Conservation (phyloP, 1,140 invertebrate species). For the Drosophila nigrodunni region DNA sequence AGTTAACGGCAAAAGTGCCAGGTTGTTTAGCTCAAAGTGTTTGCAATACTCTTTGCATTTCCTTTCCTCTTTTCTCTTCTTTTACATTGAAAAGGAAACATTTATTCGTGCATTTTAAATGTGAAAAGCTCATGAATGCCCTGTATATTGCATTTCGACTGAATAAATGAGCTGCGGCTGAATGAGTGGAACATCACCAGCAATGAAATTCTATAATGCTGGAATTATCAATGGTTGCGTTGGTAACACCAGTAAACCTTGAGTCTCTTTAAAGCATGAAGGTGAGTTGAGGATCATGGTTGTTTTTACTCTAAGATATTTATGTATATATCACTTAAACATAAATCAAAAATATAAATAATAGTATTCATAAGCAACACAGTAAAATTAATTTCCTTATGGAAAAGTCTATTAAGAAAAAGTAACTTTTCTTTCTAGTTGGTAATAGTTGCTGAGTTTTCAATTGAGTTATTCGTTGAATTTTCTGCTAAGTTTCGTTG, state of each 20-base stretch:
- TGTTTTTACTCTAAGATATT: too few species aligned
- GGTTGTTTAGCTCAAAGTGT: slow-evolving; percentile 56
- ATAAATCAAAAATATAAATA: background rate
- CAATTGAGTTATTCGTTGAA: background rate
- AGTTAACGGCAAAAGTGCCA: slow-evolving; percentile 44
- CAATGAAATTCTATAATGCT: slow-evolving; percentile 24
- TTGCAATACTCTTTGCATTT: background rate
- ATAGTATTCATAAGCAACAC: background rate
- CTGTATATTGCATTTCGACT: slow-evolving; percentile 1
- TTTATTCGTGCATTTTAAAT: slow-evolving; percentile 19
- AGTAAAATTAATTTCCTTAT: slow-evolving; percentile 10
- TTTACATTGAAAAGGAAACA: background rate
- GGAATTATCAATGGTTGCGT: slow-evolving; percentile 10
- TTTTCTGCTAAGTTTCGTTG: slow-evolving; percentile 4
- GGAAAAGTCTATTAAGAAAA: slow-evolving; percentile 1
- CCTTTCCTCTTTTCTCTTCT: background rate
- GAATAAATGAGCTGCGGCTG: slow-evolving; percentile 1
- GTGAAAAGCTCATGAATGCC: slow-evolving; percentile 20
- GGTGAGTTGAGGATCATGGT: too few species aligned
- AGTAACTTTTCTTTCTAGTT: slow-evolving; percentile 14
- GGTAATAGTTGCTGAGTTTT: slow-evolving; percentile 8
- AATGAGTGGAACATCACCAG: slow-evolving; percentile 19
- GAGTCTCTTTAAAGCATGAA: background rate
- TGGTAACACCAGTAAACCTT: background rate
- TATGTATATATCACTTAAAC: background rate